These are phyloP conservation scores for Euplagia quadripunctaria DNA, from an alignment of 2,888 invertebrate genomes.

Conservation along the genomic window DNA sequence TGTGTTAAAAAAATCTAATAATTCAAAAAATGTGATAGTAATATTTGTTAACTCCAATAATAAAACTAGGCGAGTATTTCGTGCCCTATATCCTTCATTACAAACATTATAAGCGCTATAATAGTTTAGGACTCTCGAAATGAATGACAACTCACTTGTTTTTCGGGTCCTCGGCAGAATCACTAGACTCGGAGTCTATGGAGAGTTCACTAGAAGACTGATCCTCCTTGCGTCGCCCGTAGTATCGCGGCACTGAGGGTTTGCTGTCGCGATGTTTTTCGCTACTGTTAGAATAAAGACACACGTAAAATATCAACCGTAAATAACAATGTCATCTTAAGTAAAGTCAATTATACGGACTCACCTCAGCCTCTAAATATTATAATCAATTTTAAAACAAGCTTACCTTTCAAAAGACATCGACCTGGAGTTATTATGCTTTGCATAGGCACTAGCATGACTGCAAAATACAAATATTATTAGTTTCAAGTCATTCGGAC, in stretches of 20 bases:
- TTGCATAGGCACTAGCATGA: conserved; percentile 72
- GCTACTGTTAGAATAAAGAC: conserved; percentile 32
- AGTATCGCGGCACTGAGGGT: conserved; percentile 76
- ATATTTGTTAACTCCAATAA: too few species aligned
- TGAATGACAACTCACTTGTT: conserved; percentile 66
- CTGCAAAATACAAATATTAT: conserved; percentile 66
- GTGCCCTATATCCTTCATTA: too few species aligned
- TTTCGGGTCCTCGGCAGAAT: conserved; percentile 62
- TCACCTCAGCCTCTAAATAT: conserved; percentile 44
- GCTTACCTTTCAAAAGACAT: conserved; percentile 82
- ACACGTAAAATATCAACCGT: background rate
- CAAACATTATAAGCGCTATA: background rate
- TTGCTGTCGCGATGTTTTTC: conserved; percentile 51
- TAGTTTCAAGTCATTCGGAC: conserved; percentile 29
- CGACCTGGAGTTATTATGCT: conserved; percentile 80
- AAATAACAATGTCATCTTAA: background rate
- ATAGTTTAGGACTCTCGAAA: background rate
- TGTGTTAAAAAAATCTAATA: too few species aligned
- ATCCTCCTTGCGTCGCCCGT: conserved; percentile 81
- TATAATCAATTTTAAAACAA: conserved; percentile 45
- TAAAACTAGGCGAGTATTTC: too few species aligned
- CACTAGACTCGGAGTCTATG: conserved; percentile 77
- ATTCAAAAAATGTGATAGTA: too few species aligned
- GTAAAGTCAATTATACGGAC: conserved; percentile 23
- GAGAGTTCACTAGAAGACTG: conserved; percentile 82